Evolutionary conservation across 2,888 invertebrate genomes (phyloP).

Genomic region (Drosophila formosana): DNA sequence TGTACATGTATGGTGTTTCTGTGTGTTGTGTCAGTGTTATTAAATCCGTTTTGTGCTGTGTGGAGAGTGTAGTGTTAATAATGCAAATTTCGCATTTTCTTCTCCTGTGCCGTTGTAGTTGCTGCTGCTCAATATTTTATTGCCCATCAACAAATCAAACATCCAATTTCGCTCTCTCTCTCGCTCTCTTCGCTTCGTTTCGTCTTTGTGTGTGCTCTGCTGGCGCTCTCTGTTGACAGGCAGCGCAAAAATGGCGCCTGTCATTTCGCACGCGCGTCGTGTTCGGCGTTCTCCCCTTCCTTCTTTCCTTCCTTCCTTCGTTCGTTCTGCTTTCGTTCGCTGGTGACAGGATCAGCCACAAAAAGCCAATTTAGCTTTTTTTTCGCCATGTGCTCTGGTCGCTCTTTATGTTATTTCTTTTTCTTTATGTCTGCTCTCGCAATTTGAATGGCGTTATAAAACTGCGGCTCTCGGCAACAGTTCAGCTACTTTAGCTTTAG

Average conservation of each 20-base stretch:
- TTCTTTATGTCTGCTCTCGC: conserved; percentile 29
- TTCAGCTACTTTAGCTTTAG: conserved; percentile 3
- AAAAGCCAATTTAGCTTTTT: conserved; percentile 13
- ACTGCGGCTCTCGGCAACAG: conserved; percentile 7
- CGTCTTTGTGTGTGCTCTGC: conserved; percentile 12
- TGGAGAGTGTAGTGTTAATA: conserved; percentile 32
- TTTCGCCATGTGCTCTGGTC: conserved; percentile 35
- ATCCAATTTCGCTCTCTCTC: conserved; percentile 17
- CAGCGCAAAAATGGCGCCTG: conserved; percentile 64
- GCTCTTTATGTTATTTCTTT: background rate
- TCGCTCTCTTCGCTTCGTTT: conserved; percentile 6
- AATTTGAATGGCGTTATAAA: conserved; percentile 46
- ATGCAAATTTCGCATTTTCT: conserved; percentile 43
- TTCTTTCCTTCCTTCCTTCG: background rate
- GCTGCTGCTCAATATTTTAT: conserved; percentile 16
- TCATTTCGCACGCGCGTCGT: conserved; percentile 59
- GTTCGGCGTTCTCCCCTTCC: conserved; percentile 4
- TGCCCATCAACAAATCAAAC: conserved; percentile 21
- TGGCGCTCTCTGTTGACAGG: conserved; percentile 33
- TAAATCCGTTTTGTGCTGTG: conserved; percentile 56
- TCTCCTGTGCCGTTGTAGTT: conserved; percentile 28
- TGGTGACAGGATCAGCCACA: conserved; percentile 47
- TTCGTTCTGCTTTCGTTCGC: background rate
- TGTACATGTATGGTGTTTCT: conserved; percentile 28
- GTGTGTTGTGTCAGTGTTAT: conserved; percentile 35